Conservation (phyloP, 2,797 vertebrate genomes). For the Synanceia verrucosa region DNA sequence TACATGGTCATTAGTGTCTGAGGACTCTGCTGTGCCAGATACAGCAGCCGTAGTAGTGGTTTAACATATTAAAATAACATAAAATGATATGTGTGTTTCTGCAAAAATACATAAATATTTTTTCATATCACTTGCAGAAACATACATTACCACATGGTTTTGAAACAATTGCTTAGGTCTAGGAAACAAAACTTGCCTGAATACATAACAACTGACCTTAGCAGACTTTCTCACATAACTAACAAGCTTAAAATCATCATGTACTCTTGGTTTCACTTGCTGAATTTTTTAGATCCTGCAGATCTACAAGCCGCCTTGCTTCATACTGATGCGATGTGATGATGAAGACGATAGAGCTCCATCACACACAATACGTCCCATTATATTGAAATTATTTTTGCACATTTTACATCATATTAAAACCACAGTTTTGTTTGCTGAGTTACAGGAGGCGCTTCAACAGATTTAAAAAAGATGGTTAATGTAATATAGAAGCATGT, state of each 20-base stretch:
- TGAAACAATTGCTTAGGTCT: background rate
- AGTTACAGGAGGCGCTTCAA: no score
- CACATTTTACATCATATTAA: background rate
- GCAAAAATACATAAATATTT: background rate
- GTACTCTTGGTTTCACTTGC: background rate
- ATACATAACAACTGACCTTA: background rate
- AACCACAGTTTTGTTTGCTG: no score
- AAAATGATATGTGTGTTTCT: background rate
- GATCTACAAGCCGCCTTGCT: slow-evolving; percentile 9
- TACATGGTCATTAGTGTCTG: background rate
- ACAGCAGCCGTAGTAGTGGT: background rate
- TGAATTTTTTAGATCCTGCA: slow-evolving; percentile 34
- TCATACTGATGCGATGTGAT: slow-evolving; percentile 27
- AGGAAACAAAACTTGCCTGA: background rate
- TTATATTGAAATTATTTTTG: background rate
- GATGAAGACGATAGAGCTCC: slow-evolving; percentile 11
- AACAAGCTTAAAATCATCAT: background rate
- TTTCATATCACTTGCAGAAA: background rate
- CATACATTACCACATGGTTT: background rate
- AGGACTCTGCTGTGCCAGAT: background rate
- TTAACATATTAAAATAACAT: no score
- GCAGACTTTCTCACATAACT: background rate
- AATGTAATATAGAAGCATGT: no score
- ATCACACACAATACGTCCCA: background rate
- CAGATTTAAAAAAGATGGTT: no score